A percentile compares a stretch with the other conserved stretches of the same genome.
Conservation (phyloP, 1,140 invertebrate species). For the Dryas iulia region DNA sequence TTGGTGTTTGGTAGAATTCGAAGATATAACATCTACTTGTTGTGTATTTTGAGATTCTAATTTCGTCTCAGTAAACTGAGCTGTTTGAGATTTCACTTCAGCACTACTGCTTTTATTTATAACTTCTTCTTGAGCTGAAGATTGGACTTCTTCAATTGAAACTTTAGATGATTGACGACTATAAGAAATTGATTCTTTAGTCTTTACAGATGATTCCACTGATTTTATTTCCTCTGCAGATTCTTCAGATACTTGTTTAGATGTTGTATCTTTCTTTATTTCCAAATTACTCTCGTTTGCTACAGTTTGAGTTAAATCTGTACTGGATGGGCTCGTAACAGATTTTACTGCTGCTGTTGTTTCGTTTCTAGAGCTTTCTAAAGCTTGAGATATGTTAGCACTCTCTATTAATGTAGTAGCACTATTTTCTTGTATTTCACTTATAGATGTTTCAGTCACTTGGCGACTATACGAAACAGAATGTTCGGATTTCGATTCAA, state of each 20-base stretch:
- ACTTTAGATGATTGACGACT: constrained; percentile 32
- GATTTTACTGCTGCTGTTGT: not conserved
- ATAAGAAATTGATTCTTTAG: constrained; percentile 32
- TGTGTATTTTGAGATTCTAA: not conserved
- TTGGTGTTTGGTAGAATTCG: no score
- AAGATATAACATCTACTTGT: constrained; percentile 3
- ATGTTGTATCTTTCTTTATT: constrained; percentile 2
- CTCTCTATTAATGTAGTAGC: not conserved
- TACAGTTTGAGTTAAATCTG: constrained; percentile 1
- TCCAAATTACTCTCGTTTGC: not conserved
- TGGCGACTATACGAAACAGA: constrained; percentile 14
- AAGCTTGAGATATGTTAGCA: not conserved
- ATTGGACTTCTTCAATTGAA: constrained; percentile 29
- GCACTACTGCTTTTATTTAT: not conserved
- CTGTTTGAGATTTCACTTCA: not conserved
- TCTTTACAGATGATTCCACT: constrained; percentile 1
- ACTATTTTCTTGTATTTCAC: constrained; percentile 5
- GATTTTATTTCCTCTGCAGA: not conserved
- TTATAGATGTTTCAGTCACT: constrained; percentile 12
- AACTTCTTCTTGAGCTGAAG: constrained; percentile 7
- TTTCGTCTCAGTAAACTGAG: constrained; percentile 28
- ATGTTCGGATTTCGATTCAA: constrained; percentile 8
- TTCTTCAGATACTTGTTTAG: not conserved
- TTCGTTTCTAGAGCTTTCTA: not conserved
- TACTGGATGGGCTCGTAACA: not conserved